Evolutionary conservation across 1,140 invertebrate genomes (phyloP).

Genomic region (Drosophila grimshawi): DNA sequence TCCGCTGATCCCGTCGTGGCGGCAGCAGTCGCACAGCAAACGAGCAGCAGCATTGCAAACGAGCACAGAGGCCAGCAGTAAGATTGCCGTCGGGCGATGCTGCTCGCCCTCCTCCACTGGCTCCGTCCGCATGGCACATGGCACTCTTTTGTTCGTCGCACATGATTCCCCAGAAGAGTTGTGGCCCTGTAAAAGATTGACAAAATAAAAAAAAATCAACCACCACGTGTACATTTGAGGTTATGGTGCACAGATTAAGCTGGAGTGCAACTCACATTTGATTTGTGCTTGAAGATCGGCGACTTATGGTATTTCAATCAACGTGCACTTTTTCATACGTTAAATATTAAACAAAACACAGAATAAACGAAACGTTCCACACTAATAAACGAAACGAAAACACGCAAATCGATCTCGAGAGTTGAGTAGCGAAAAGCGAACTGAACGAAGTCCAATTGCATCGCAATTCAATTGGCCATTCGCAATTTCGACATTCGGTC

Average conservation of each 20-base stretch:
- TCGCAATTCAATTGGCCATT: not conserved
- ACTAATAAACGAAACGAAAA: constrained; percentile 8
- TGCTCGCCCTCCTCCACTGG: constrained; percentile 5
- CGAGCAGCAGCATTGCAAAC: constrained; percentile 48
- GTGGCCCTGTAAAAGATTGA: constrained; percentile 18
- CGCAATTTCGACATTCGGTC: constrained; percentile 17
- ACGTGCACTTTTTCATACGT: constrained; percentile 20
- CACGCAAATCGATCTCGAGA: constrained; percentile 19
- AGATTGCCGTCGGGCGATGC: not conserved
- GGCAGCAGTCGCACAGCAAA: constrained; percentile 67
- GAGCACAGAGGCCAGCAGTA: constrained; percentile 34
- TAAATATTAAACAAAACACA: constrained; percentile 22
- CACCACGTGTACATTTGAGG: constrained; percentile 45
- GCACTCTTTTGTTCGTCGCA: constrained; percentile 27
- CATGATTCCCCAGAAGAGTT: constrained; percentile 26
- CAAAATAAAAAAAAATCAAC: not conserved
- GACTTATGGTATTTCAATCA: constrained; percentile 17
- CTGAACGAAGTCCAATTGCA: constrained; percentile 32
- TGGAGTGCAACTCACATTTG: constrained; percentile 36
- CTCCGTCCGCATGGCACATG: constrained; percentile 21
- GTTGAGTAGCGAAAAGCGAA: constrained; percentile 35
- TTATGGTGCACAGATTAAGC: constrained; percentile 14
- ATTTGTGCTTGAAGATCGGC: constrained; percentile 3
- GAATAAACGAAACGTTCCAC: constrained; percentile 7
- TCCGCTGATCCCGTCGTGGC: constrained; percentile 67